Percentiles rank a stretch among this genome's conserved stretches.
These are phyloP conservation scores for Polymixis lichenea DNA, from an alignment of 2,888 invertebrate species.

Conservation along the genomic window DNA sequence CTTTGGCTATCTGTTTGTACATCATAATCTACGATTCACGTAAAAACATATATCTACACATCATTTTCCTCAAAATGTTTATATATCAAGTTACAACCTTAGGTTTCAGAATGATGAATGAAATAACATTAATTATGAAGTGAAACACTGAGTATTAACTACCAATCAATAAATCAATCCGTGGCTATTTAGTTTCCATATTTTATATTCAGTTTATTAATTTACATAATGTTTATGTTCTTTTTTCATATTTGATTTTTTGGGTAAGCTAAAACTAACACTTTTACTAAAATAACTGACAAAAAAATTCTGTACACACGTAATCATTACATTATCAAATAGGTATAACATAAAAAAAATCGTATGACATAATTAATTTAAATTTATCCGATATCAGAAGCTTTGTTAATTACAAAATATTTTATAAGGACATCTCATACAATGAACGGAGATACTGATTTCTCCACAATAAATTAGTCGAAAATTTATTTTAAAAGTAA, in stretches of 20 bases:
- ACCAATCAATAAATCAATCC: slow-evolving; percentile 63
- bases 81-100: slow-evolving; percentile 90
- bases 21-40: slow-evolving; percentile 87
- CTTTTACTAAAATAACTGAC: slow-evolving; percentile 12
- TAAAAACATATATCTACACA: slow-evolving; percentile 89
- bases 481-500: background rate
- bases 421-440: background rate
- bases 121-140: slow-evolving; percentile 70
- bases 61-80: slow-evolving; percentile 83
- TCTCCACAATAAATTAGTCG: background rate
- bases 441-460: background rate
- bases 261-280: slow-evolving; percentile 3
- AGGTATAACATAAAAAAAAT: background rate
- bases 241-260: slow-evolving; percentile 20
- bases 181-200: slow-evolving; percentile 42
- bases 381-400: slow-evolving; percentile 1
- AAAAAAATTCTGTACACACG: slow-evolving; percentile 2
- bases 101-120: slow-evolving; percentile 85
- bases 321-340: slow-evolving; percentile 2
- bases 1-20: slow-evolving; percentile 88
- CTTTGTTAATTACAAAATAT: slow-evolving; percentile 11
- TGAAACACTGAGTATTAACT: slow-evolving; percentile 67
- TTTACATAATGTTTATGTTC: slow-evolving; percentile 22
- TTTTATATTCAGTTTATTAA: slow-evolving; percentile 27
- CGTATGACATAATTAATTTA: background rate